Conservation (phyloP, 1,140 invertebrate genomes). For the Drosophila biarmipes region DNA sequence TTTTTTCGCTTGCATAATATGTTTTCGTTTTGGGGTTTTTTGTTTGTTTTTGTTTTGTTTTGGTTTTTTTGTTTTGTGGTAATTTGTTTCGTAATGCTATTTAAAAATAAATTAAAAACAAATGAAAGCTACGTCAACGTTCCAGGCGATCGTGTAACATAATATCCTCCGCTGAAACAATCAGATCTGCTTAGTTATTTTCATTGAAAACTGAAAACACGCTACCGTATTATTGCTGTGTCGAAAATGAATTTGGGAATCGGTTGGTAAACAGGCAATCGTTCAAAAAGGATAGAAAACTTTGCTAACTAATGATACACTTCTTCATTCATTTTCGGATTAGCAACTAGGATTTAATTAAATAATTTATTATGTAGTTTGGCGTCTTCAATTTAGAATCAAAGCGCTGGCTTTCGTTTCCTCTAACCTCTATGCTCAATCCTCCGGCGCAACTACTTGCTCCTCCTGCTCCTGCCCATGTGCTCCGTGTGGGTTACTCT, state of each 20-base stretch:
- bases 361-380: conserved; percentile 45
- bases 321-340: conserved; percentile 32
- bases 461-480: conserved; percentile 13
- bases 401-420: conserved; percentile 51
- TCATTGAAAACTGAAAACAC: conserved; percentile 44
- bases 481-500: conserved; percentile 35
- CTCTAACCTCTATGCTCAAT: conserved; percentile 9
- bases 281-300: conserved; percentile 46
- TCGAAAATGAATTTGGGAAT: conserved; percentile 25
- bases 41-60: conserved; percentile 29
- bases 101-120: conserved; percentile 72
- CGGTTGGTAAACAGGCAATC: conserved; percentile 4
- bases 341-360: conserved; percentile 55
- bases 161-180: conserved; percentile 49
- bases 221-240: conserved; percentile 35
- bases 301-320: conserved; percentile 72
- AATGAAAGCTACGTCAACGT: conserved; percentile 67
- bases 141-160: conserved; percentile 37
- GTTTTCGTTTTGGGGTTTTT: conserved; percentile 22
- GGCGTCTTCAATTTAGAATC: conserved; percentile 73
- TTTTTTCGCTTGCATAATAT: conserved; percentile 37
- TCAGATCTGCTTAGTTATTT: conserved; percentile 25
- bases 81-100: conserved; percentile 46
- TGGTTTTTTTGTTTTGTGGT: conserved; percentile 49
- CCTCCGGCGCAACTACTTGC: not conserved